phyloP scores from a whole-genome alignment of 2,888 invertebrate genomes.

The Tinea semifulvella region DNA sequence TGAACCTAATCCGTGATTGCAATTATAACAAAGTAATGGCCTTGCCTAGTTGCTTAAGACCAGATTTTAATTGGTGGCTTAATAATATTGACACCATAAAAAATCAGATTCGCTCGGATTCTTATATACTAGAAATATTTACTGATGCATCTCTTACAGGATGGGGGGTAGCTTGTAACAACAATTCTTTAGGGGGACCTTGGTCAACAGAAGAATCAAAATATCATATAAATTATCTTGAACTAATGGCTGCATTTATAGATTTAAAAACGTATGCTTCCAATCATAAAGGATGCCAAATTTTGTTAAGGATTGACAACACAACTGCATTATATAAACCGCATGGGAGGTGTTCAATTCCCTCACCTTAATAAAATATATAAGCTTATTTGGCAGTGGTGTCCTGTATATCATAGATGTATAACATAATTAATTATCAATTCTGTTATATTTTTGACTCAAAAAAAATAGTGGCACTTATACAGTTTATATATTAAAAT shows the following conservation, averaged over 20 bases:
- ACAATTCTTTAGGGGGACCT: constrained; percentile 14
- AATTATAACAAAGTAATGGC: neutral
- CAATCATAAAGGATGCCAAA: constrained; percentile 4
- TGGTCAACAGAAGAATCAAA: constrained; percentile 13
- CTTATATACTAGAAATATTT: constrained; percentile 17
- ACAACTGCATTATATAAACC: constrained; percentile 20
- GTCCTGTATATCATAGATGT: no score
- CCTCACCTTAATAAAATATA: constrained; percentile 6
- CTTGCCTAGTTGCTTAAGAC: neutral
- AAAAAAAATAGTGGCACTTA: no score
- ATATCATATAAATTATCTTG: constrained; percentile 17
- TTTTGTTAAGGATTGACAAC: constrained; percentile 20
- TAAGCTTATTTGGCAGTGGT: constrained; percentile 14
- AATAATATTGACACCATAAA: neutral
- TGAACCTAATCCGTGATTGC: neutral
- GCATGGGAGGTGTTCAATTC: constrained; percentile 13
- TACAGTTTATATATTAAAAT: no score
- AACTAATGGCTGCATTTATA: constrained; percentile 17
- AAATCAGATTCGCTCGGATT: neutral
- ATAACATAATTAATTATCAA: no score
- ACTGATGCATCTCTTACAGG: constrained; percentile 18
- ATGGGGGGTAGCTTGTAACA: constrained; percentile 17
- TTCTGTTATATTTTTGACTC: no score
- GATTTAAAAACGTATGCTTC: constrained; percentile 18
- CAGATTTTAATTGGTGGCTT: constrained; percentile 9